Evolutionary conservation across 2,113 vertebrate species (phyloP).

Genomic region (Tachysurus fulvidraco): DNA sequence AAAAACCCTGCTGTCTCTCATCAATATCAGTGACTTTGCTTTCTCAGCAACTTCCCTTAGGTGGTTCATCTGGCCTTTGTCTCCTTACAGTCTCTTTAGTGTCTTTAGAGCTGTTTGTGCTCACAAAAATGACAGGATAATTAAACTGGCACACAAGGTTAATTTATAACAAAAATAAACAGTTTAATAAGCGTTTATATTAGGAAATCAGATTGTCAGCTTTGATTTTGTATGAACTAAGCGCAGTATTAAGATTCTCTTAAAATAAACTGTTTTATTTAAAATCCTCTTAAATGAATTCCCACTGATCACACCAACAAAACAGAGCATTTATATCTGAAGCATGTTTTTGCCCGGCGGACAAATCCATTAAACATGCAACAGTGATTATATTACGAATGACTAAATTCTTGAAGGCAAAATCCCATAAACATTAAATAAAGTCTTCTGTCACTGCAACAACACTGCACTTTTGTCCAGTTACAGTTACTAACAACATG

Average conservation of each 20-base stretch:
- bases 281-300: neutral
- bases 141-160: slow-evolving; percentile 20
- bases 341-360: neutral
- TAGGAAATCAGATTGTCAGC: neutral
- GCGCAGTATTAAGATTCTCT: neutral
- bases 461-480: too few relatives aligned
- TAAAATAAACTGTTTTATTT: neutral
- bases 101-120: neutral
- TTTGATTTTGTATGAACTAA: neutral
- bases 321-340: neutral
- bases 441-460: neutral
- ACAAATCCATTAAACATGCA: neutral
- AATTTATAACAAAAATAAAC: slow-evolving; percentile 4
- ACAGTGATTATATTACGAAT: neutral
- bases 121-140: neutral
- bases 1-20: neutral
- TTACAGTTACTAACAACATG: too few relatives aligned
- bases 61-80: neutral
- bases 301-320: neutral
- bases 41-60: neutral
- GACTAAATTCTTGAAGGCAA: neutral
- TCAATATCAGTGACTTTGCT: neutral
- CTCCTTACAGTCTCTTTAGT: neutral
- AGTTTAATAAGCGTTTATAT: neutral
- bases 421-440: neutral